Conservation (phyloP, 1,140 invertebrate species). For the Trichonephila clavipes region DNA sequence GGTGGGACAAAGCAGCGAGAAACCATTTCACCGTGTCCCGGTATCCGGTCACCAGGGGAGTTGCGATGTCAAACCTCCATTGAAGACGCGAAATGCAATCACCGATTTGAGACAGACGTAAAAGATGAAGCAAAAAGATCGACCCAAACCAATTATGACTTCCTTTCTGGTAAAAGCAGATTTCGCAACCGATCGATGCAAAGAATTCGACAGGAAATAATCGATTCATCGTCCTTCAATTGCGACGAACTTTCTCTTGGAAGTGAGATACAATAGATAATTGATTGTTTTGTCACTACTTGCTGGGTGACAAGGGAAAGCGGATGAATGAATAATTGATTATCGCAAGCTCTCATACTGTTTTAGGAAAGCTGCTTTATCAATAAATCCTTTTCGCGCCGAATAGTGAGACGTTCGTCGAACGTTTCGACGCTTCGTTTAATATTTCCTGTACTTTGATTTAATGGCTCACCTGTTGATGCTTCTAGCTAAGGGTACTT, state of each 20-base stretch:
- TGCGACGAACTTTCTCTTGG: constrained; percentile 12
- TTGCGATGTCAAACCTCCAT: constrained; percentile 23
- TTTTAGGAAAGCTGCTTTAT: background rate
- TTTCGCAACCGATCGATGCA: constrained; percentile 10
- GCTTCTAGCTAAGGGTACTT: no score
- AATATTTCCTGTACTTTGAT: no score
- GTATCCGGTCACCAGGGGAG: constrained; percentile 46
- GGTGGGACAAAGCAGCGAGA: constrained; percentile 39
- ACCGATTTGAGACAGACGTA: constrained; percentile 35
- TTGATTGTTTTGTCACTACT: background rate
- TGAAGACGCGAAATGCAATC: constrained; percentile 32
- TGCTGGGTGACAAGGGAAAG: background rate
- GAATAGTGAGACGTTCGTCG: background rate
- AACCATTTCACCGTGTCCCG: constrained; percentile 54
- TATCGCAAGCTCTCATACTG: background rate
- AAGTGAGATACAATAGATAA: constrained; percentile 40
- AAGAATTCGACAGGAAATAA: background rate
- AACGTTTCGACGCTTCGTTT: no score
- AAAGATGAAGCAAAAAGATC: constrained; percentile 17
- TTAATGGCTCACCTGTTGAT: no score
- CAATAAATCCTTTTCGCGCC: background rate
- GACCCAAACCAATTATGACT: constrained; percentile 9
- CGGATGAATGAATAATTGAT: constrained; percentile 31
- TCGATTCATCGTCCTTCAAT: constrained; percentile 13
- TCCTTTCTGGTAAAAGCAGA: constrained; percentile 3